Conservation (phyloP, 1,140 invertebrate species). For the Rhopalosiphum padi region DNA sequence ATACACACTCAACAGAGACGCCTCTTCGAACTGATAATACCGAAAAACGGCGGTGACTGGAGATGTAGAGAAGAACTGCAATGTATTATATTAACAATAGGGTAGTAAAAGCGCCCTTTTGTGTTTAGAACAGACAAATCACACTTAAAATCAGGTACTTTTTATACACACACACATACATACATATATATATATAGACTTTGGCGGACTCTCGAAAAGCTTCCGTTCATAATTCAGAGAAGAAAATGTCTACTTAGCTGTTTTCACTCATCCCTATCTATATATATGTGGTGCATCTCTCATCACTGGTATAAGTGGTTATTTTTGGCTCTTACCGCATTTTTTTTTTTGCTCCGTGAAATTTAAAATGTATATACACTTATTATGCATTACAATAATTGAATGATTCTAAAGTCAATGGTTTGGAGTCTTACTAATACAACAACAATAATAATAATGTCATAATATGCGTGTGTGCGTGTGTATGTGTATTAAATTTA, state of each 20-base stretch:
- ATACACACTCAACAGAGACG: not conserved
- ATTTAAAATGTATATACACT: not conserved
- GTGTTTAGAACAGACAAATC: slow-evolving; percentile 57
- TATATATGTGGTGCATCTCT: not conserved
- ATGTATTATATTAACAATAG: slow-evolving; percentile 57
- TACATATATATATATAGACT: not conserved
- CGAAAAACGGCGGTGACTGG: not conserved
- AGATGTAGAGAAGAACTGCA: slow-evolving; percentile 29
- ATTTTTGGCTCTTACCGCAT: not conserved
- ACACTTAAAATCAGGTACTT: slow-evolving; percentile 57
- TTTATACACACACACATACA: not conserved
- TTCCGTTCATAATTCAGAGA: slow-evolving; percentile 26
- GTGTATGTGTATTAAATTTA: not conserved
- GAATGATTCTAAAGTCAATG: not conserved
- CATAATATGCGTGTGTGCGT: not conserved
- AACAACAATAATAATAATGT: not conserved
- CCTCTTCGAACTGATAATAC: slow-evolving; percentile 31
- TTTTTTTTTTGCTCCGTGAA: not conserved
- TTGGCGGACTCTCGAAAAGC: slow-evolving; percentile 38
- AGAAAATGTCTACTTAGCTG: slow-evolving; percentile 50
- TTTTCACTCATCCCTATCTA: slow-evolving; percentile 24
- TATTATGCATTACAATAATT: slow-evolving; percentile 8
- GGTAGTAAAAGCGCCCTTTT: slow-evolving; percentile 48
- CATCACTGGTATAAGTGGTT: slow-evolving; percentile 42
- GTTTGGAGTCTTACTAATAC: not conserved